Evolutionary conservation across 2,113 vertebrate species (phyloP).

Genomic region (Capreolus pygargus): DNA sequence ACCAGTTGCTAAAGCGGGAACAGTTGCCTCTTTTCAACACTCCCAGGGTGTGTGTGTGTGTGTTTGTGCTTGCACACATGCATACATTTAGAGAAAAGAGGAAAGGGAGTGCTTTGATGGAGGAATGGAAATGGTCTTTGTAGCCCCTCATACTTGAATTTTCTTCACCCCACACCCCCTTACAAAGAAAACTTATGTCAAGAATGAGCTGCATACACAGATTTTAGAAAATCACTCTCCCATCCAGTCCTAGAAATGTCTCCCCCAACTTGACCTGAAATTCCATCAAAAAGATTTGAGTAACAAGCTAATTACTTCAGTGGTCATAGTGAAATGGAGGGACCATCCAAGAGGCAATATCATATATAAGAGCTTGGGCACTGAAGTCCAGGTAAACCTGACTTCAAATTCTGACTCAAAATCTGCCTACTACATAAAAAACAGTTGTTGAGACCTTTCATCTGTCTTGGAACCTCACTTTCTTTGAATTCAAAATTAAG

Average conservation of each 20-base stretch:
- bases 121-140: not conserved
- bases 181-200: not conserved
- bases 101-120: not conserved
- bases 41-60: not conserved
- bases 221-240: conserved; percentile 19
- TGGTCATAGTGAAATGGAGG: not conserved
- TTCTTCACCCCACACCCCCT: not conserved
- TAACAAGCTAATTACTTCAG: not conserved
- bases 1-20: not conserved
- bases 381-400: conserved; percentile 5
- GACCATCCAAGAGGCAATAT: not conserved
- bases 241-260: conserved; percentile 13
- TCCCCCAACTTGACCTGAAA: conserved; percentile 17
- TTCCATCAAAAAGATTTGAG: conserved; percentile 9
- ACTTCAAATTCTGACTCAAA: conserved; percentile 35
- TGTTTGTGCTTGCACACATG: not conserved
- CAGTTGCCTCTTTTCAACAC: not conserved
- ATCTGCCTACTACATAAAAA: conserved; percentile 14
- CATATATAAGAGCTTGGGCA: not conserved
- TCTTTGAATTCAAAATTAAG: not conserved
- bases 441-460: not conserved
- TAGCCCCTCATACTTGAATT: not conserved
- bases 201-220: not conserved
- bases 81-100: not conserved
- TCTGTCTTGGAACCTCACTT: conserved; percentile 26